Evolutionary conservation across 2,113 vertebrate species (phyloP), one percentile per base, ranked within the genome.

Genomic region (Alligator mississippiensis): DNA sequence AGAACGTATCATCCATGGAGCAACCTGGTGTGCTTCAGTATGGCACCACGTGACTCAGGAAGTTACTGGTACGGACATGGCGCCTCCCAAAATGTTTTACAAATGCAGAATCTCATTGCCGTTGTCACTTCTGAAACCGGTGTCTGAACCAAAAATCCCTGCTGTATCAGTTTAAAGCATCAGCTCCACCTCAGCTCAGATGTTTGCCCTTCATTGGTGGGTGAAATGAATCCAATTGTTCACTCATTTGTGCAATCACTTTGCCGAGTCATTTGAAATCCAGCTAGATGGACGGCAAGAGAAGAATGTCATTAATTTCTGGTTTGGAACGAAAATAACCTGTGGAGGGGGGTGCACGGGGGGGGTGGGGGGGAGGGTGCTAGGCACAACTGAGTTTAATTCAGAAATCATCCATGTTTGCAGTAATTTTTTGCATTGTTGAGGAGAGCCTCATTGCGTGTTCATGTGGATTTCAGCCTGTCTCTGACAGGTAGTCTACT

Each of bases 121-220:
- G 21, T 24, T 62, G 61, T 22, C 19, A 8, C 11, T 62, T 62
- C 24, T 62, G 19, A 62, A 19, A 62, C 61, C 24, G 6, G 19
- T 24, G 68, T 21, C 30, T 72, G 30, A 19, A 21, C 16, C 66
- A 70, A 17, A 38, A 19, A 38, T 34, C n/a, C 18, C 19, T 14
- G 38, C 5, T 72, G 21, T 22, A 47, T 47, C 9, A 47, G 47
- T 47, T 47, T 47, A 47, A 47, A 47, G 47, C 47, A 47, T 47
- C 47, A 47, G 1, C 12, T 5, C 84, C 59, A 6, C 25, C 74
- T 15, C 60, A 8, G 30, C 47, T 47, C 47, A 87, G 89, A 79
- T 1, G 1, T 8, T 18, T 62, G 18, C 1, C 0, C 1, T 1
- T 30, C 21, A 24, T 12, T 13, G 57, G 14, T 61, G 2, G 59